A percentile compares a stretch with the other conserved stretches of the same genome.
Evolutionary conservation across 2,113 vertebrate genomes (phyloP).

Genomic region (Todiramphus saurophagus): DNA sequence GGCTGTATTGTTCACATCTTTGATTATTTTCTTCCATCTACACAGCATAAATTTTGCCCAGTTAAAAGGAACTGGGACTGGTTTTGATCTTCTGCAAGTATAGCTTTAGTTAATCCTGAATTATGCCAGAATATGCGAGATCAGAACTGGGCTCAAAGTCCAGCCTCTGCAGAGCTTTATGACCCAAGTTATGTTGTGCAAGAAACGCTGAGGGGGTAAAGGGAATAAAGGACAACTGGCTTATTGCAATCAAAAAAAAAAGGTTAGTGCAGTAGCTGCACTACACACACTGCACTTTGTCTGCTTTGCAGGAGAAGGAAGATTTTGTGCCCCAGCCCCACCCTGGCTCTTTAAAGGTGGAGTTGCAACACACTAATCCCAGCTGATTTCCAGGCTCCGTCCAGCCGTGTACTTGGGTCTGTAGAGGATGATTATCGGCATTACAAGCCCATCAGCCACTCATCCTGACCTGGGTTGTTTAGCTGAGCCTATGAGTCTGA

Average conservation of each 20-base stretch:
- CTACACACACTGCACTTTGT: background rate
- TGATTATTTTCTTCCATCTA: background rate
- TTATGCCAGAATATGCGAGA: background rate
- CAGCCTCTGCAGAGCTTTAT: background rate
- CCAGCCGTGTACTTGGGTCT: fast-evolving
- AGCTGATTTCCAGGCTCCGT: background rate
- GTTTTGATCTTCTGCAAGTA: background rate
- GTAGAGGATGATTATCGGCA: background rate
- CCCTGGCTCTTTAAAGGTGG: background rate
- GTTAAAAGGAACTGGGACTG: background rate
- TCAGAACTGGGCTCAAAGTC: background rate
- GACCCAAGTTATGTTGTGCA: background rate
- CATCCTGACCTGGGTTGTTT: fast-evolving
- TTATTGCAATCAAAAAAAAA: background rate
- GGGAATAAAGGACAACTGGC: background rate
- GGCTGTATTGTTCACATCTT: background rate
- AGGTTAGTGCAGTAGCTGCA: background rate
- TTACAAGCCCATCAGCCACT: background rate
- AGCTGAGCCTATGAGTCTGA: background rate
- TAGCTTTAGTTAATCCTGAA: background rate
- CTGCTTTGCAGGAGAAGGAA: background rate
- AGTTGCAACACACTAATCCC: background rate
- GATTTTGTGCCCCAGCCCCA: background rate
- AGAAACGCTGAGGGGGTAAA: background rate
- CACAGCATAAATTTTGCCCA: background rate